A percentile compares a stretch with the other conserved stretches of the same genome.
Conservation (phyloP, 2,888 invertebrate genomes). For the Pseudococcus longispinus region DNA sequence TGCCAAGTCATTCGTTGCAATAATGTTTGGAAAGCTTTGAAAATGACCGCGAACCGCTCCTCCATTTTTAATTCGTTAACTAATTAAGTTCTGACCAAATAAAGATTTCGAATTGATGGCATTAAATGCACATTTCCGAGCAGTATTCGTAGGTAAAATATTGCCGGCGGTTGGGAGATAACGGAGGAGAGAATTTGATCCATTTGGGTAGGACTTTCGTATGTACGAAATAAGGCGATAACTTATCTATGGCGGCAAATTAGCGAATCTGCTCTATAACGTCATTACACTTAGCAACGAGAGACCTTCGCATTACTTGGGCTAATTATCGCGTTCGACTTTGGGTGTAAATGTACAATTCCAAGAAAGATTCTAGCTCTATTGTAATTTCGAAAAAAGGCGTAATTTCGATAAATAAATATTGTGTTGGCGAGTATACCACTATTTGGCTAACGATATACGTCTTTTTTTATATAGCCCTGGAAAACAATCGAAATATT, state of each 20-base stretch:
- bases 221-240: background rate
- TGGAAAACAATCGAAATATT: constrained; percentile 28
- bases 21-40: background rate
- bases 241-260: background rate
- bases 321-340: background rate
- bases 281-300: background rate
- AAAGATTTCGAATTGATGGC: background rate
- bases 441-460: background rate
- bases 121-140: background rate
- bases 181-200: background rate
- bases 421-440: too few relatives aligned
- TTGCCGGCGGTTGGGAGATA: background rate
- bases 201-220: background rate
- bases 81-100: constrained; percentile 35
- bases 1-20: constrained; percentile 2
- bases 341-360: background rate
- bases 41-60: background rate
- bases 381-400: background rate
- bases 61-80: background rate
- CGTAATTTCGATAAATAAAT: constrained; percentile 23
- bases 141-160: background rate
- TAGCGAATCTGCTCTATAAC: background rate
- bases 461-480: background rate
- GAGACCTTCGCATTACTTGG: background rate
- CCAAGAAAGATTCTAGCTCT: background rate